Base-by-base conservation (phyloP, 2,888 invertebrate species). In the Antheraea assamensis region DNA sequence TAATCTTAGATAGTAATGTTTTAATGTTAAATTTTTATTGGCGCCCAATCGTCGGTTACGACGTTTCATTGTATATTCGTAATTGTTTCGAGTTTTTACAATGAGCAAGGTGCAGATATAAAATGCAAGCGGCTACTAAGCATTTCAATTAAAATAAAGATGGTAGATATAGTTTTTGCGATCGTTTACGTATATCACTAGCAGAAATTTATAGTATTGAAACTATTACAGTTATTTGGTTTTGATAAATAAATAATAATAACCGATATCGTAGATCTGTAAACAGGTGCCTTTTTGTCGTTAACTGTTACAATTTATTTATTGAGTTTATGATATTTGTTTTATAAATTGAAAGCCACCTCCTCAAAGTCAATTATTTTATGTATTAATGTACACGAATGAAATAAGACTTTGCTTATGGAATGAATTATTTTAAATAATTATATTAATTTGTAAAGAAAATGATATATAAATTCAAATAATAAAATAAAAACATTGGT, bases 41-140 rank as follows among this genome's bases (percentile, higher is more conserved):
- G 79, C 84, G 74, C 73, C 78, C 84, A 87, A 88, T 88, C 86
- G 90, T 90, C 81, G 78, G 81, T 87, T 94, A 85, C 81, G 90
- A 84, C 92, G 84, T 90, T 91, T 82, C 81, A 84, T 82, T 78
- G 80, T 83, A 85, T 85, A 80, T 76, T 80, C 84, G 88, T 94
- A 94, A 94, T 94, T 94, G 93, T 93, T 92, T 87, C 92, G 84
- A 92, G 92, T 94, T 94, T 94, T 94, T 94, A 88, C 87, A 81
- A 64, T 79, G 82, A 85, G 90, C 94, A 94, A 93, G 93, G 94
- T 94, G 94, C 93, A 92, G 92, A 90, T 88, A 91, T 89, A 90
- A 88, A 88, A 90, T 87, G 85, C 81, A 85, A 81, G 84, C 80
- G 82, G 84, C 79, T 81, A 82, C 83, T 85, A 85, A 87, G 86